Evolutionary conservation across 2,888 invertebrate species (phyloP), one percentile per base, ranked within the genome.

Genomic region (Anorthoa munda): DNA sequence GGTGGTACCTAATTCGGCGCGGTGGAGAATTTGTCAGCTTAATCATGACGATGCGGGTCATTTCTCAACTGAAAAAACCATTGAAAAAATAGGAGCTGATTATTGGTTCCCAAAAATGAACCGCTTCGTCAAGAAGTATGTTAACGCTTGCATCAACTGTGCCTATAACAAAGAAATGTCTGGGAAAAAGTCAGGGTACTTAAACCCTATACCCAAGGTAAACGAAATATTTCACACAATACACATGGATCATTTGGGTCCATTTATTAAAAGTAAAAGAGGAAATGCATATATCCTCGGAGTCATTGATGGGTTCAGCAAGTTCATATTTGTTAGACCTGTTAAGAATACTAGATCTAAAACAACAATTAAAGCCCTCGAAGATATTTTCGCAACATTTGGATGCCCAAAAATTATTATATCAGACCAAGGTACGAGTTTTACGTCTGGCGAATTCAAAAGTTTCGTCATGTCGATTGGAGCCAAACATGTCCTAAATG

Each of bases 1-100:
- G 75, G 71, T 70, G 17, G 75, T 75, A 15, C 75, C 73, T 18
- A 58, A 46, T n/a, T 48, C 50, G n/a, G n/a, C n/a, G n/a, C n/a
- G n/a, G n/a, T n/a, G n/a, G n/a, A n/a, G n/a, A n/a, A n/a, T n/a
- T n/a, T 59, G 23, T 39, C 64, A 58, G 12, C 23, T 65, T 26
- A 71, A 66, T 59, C 75, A 75, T 31, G 75, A 75, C 45, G 75
- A 75, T 9, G 51, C 51, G 18, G 75, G 75, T 12, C 66, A 75
- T 53, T 75, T 75, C n/a, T 66, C 66, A 15, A 23, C 45, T 11
- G 71, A 70, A 1, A 75, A 75, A 59, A 71, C 71, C 0, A 7
- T 64, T 12, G 63, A 64, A 5, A 55, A 64, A 4, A 70, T 71
- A 18, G 15, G 46, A 59, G 39, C 21, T 9, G 31, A 23, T 45